Conservation (phyloP, 2,888 invertebrate species). For the Pollenia griseotomentosa region DNA sequence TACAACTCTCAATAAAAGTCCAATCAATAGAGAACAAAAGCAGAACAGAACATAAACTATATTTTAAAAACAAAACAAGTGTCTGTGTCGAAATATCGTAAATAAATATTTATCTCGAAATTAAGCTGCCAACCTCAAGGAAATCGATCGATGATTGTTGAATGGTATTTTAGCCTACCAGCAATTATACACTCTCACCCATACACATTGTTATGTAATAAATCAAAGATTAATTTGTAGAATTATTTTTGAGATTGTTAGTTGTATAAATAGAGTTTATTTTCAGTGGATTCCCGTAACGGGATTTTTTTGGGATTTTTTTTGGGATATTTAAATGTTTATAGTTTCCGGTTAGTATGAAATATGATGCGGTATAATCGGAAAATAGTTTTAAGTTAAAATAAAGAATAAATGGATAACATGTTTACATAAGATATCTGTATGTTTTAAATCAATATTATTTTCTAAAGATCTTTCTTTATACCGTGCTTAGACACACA, state of each 20-base stretch:
- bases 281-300: no score
- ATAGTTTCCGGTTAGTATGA: no score
- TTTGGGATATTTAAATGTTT: no score
- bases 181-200: neutral
- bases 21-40: constrained; percentile 7
- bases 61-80: neutral
- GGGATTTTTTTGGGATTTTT: no score
- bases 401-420: no score
- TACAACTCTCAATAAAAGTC: neutral
- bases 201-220: neutral
- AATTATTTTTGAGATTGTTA: neutral
- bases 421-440: no score
- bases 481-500: no score
- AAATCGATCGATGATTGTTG: neutral
- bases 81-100: neutral
- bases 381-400: no score
- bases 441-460: no score
- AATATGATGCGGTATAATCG: no score
- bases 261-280: no score
- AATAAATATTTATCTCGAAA: constrained; percentile 6
- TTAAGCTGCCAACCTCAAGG: constrained; percentile 18
- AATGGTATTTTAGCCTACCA: neutral
- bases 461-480: no score
- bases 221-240: constrained; percentile 37
- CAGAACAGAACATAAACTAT: neutral